Percentiles rank a stretch among this genome's conserved stretches.
These are phyloP conservation scores for Pseudomyrmex gracilis DNA, from an alignment of 1,140 invertebrate genomes.

Conservation along the genomic window DNA sequence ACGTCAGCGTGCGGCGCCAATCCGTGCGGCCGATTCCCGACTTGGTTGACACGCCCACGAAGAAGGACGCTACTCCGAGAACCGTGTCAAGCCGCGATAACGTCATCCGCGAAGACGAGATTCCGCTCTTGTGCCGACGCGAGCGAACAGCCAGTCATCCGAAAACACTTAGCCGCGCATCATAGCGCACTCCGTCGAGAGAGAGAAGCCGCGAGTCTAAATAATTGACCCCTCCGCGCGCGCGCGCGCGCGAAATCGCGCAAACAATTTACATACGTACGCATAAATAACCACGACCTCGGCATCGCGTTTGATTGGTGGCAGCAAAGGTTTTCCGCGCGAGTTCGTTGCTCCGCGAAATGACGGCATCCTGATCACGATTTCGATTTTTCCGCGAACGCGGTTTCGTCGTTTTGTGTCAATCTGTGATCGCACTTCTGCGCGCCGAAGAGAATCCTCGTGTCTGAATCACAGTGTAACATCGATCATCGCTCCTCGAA, in stretches of 20 bases:
- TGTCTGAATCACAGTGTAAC: background rate
- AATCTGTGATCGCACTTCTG: background rate
- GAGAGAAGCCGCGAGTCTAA: conserved; percentile 61
- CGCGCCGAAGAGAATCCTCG: background rate
- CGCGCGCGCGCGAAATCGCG: conserved; percentile 47
- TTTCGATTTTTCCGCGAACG: background rate
- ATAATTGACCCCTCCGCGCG: conserved; percentile 72
- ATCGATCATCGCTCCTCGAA: background rate
- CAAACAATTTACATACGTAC: conserved; percentile 72
- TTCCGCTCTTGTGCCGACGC: conserved; percentile 46
- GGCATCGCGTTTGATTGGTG: conserved; percentile 47
- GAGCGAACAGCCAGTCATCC: conserved; percentile 67
- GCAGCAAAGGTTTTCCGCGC: conserved; percentile 21
- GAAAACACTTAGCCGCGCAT: conserved; percentile 74
- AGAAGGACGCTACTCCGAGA: conserved; percentile 20
- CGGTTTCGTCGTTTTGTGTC: background rate
- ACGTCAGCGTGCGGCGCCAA: conserved; percentile 7
- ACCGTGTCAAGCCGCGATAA: conserved; percentile 39
- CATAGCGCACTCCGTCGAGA: conserved; percentile 28
- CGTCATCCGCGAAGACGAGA: conserved; percentile 42
- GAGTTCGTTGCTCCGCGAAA: conserved; percentile 42
- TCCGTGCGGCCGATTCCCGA: conserved; percentile 1
- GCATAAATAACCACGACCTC: conserved; percentile 63
- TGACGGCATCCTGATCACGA: background rate
- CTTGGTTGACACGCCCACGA: conserved; percentile 28